phyloP scores from a whole-genome alignment of 2,797 vertebrate genomes.

The Gallinago solitaria region DNA sequence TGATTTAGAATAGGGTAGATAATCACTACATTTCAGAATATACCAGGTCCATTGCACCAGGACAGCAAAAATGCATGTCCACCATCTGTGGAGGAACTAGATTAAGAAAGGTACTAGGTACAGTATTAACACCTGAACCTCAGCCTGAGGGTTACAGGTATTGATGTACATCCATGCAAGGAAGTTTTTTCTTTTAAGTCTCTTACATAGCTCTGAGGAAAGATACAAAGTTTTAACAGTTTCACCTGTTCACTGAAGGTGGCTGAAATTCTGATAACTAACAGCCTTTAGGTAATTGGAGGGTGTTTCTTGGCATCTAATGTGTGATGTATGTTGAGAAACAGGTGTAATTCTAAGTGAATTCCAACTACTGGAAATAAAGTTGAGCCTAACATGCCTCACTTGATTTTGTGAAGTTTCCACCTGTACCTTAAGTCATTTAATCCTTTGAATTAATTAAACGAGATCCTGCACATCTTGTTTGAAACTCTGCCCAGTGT shows the following conservation, averaged over 20 bases:
- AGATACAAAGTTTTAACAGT: background rate
- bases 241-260: background rate
- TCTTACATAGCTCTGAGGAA: background rate
- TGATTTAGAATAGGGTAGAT: background rate
- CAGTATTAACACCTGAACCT: background rate
- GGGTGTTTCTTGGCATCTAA: background rate
- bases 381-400: background rate
- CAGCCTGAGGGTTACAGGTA: background rate
- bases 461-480: background rate
- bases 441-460: background rate
- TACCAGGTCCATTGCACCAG: background rate
- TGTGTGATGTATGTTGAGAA: background rate
- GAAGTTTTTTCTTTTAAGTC: background rate
- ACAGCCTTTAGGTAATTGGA: background rate
- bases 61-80: background rate
- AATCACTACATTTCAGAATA: background rate
- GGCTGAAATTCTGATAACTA: background rate
- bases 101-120: background rate
- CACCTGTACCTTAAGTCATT: background rate
- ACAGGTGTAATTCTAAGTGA: background rate
- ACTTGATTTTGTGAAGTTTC: background rate
- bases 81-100: background rate
- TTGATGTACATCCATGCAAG: background rate
- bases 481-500: background rate
- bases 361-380: background rate